phyloP scores from a whole-genome alignment of 2,797 vertebrate genomes.

The Falco peregrinus region DNA sequence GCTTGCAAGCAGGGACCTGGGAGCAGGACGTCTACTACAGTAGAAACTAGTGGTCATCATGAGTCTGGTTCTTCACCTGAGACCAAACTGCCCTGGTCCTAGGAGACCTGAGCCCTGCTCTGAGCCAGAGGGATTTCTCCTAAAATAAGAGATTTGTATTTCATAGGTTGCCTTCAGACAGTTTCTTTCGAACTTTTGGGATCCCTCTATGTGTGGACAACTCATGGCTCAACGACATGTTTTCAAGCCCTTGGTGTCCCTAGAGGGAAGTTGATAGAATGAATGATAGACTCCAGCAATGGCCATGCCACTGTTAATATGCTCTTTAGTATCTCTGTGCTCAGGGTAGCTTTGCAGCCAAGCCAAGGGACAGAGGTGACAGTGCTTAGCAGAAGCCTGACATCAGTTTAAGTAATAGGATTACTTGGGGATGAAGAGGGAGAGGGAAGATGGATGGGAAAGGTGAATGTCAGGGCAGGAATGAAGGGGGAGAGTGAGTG shows the following conservation, averaged over 20 bases:
- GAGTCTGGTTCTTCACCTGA: background rate
- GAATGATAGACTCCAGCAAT: background rate
- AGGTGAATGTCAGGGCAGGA: background rate
- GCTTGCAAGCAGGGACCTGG: background rate
- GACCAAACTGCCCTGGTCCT: background rate
- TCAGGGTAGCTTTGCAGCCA: background rate
- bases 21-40: background rate
- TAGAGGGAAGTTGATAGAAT: background rate
- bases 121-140: background rate
- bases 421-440: constrained; percentile 1
- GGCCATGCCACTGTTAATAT: background rate
- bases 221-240: background rate
- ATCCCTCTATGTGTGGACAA: background rate
- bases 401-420: background rate
- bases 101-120: background rate
- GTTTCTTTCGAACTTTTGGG: background rate
- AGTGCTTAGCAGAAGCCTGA: constrained; percentile 6
- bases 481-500: background rate
- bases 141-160: background rate
- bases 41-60: background rate
- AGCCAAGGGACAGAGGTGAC: constrained; percentile 16
- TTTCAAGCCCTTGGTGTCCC: background rate
- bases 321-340: background rate
- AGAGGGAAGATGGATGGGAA: background rate
- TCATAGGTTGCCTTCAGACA: background rate